Evolutionary conservation across 2,888 invertebrate genomes (phyloP), one percentile per base, ranked within the genome.

Genomic region (Coenonympha glycerion): DNA sequence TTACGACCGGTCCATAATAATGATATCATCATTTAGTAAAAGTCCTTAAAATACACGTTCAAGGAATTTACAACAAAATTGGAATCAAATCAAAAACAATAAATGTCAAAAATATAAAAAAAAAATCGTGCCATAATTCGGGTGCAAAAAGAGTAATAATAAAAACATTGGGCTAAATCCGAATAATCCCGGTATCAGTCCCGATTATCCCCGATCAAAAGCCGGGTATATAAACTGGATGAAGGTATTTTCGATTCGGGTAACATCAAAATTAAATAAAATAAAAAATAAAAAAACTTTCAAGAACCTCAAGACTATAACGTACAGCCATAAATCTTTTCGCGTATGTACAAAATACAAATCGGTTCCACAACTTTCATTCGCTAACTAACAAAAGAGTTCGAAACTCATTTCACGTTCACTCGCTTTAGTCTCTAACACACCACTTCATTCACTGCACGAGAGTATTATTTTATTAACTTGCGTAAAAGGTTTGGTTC

Each of bases 251-350:
- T 39, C 39, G 39, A 57, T 58, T 63, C 59, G 67, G 69, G 73
- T 72, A 74, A 76, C 63, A 69, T 65, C 53, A 60, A 69, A 69
- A 69, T 66, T 60, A 69, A 64, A 72, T 58, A 55, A 42, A 37
- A 31, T 41, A 47, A 42, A 34, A 44, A 31, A 3, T n/a, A 41
- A 47, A 42, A 34, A 44, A 31, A 3, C n/a, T 26, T 28, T 16
- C 13, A 24, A 24, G 11, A 34, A 45, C 45, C 34, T 26, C 24
- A 24, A 45, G 16, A 21, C 42, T 21, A 44, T 21, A 30, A 44
- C 22, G 9, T 30, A 34, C 45, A 33, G 45, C 34, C 24, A 33
- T 33, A 16, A 36, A 26, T 22, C 11, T 31, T 24, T 34, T 13
- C 46, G 11, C 34, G 6, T 44, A 34, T 45, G 5, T 34, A 45